These are phyloP conservation scores for Penaeus indicus DNA, from an alignment of 1,140 invertebrate species.

Conservation along the genomic window DNA sequence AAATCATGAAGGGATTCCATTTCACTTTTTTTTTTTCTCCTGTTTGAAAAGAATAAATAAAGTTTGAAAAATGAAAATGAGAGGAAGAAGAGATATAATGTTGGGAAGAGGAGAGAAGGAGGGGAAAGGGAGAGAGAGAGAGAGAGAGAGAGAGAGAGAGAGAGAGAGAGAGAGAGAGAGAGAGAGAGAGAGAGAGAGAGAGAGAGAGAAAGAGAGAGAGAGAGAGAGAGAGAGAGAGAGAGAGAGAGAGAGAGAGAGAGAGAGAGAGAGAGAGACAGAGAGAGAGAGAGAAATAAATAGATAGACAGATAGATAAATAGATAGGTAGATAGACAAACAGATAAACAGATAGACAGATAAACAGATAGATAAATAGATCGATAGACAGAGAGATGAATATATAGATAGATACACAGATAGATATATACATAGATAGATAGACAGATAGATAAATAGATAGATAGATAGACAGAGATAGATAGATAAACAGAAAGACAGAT, in stretches of 20 bases:
- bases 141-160: conserved; percentile 26
- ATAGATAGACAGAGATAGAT: background rate
- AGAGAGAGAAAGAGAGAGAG: conserved; percentile 17
- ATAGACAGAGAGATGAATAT: background rate
- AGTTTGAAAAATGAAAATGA: too few species aligned
- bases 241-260: conserved; percentile 12
- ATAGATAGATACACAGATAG: background rate
- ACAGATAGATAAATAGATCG: background rate
- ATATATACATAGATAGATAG: background rate
- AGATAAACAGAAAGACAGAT: background rate
- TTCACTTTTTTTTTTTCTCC: too few species aligned
- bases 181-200: conserved; percentile 37
- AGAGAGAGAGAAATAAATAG: background rate
- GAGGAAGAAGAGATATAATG: background rate
- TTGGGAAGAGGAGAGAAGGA: too few species aligned
- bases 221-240: conserved; percentile 30
- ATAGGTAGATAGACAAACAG: too few species aligned
- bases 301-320: background rate
- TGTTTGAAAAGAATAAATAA: too few species aligned
- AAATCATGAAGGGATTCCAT: too few species aligned
- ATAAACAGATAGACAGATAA: too few species aligned
- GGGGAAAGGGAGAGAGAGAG: background rate
- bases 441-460: too few species aligned
- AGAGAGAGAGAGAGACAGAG: background rate
- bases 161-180: conserved; percentile 28